Base-by-base conservation (phyloP, 2,113 vertebrate genomes). In the Coracopsis vasa region DNA sequence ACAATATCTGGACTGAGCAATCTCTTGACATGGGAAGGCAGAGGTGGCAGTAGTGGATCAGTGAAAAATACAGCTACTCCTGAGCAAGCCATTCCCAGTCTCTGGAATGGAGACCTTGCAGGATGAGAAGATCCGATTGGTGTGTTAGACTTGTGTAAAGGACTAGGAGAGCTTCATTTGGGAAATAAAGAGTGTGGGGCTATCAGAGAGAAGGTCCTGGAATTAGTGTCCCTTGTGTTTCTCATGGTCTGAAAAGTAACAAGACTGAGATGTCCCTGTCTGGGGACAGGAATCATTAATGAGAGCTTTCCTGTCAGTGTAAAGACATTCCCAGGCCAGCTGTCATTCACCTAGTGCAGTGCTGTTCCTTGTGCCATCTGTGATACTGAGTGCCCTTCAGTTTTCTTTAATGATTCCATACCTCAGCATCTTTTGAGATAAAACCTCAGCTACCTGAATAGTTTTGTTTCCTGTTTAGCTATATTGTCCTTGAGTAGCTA, bases 61-160 rank as follows among this genome's bases (percentile, higher is more conserved):
- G 7, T 27, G 29, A 39, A 18, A 89, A 45, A 16, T 1, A 14
- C 13, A 41, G 37, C 29, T 33, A 16, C 50, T 37, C 37, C 69
- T 64, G 51, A 42, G 39, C 50, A n/a, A 24, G 60, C 33, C 1
- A 0, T 2, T 28, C 41, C 29, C 24, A 50, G 27, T 9, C 44
- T 67, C 47, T 11, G 83, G 53, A 72, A 23, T 0, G 6, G 53
- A 73, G 71, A 23, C n/a, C 15, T 35, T 4, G 31, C 8, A 1
- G 75, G 45, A 12, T 37, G 6, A 7, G 3, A 33, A 39, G 29
- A 29, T 25, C 0, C 0, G 14, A 50, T 78, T 41, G 41, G 25
- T 51, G 39, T 41, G 21, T 67, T 51, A 5, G 6, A 28, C 39
- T 56, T 16, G 31, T 62, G 66, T 11, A 67, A 44, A 82, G 28